A percentile compares a stretch with the other conserved stretches of the same genome.
Evolutionary conservation across 2,888 invertebrate genomes (phyloP).

Genomic region (Drosophila mettleri): DNA sequence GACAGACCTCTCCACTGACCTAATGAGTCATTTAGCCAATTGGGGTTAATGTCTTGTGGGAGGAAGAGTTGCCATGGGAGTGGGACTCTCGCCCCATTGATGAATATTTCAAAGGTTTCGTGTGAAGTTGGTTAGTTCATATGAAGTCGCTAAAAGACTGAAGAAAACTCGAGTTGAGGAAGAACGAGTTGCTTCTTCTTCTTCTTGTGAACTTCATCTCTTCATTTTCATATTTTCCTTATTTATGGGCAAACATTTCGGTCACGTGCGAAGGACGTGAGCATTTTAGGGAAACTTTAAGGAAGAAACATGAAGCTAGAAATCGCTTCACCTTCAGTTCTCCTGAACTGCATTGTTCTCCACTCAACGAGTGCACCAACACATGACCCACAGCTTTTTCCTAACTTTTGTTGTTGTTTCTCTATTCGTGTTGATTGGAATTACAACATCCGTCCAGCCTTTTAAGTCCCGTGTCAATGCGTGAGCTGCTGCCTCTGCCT

Average conservation of each 20-base stretch:
- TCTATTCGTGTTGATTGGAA: constrained; percentile 38
- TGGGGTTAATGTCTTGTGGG: constrained; percentile 76
- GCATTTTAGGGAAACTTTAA: constrained; percentile 70
- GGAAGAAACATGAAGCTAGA: constrained; percentile 39
- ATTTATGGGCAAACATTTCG: constrained; percentile 71
- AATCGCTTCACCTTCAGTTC: neutral
- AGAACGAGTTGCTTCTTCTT: constrained; percentile 14
- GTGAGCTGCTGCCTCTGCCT: constrained; percentile 17
- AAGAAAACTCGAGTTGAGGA: constrained; percentile 34
- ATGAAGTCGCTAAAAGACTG: constrained; percentile 63
- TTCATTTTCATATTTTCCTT: constrained; percentile 77
- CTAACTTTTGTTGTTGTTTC: constrained; percentile 27
- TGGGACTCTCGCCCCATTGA: constrained; percentile 57
- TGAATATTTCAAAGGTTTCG: constrained; percentile 74
- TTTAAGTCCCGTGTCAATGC: constrained; percentile 49
- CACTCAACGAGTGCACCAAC: constrained; percentile 42
- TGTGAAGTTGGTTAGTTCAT: constrained; percentile 46
- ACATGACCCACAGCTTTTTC: constrained; percentile 14
- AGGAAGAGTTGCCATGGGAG: constrained; percentile 7
- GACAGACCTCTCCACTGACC: constrained; percentile 72
- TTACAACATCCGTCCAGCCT: constrained; percentile 45
- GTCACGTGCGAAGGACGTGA: constrained; percentile 73
- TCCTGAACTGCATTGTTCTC: constrained; percentile 50
- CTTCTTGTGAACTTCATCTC: constrained; percentile 43
- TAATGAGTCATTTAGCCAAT: constrained; percentile 83